Conservation (phyloP, 2,113 vertebrate species). For the Dermatemys mawii region DNA sequence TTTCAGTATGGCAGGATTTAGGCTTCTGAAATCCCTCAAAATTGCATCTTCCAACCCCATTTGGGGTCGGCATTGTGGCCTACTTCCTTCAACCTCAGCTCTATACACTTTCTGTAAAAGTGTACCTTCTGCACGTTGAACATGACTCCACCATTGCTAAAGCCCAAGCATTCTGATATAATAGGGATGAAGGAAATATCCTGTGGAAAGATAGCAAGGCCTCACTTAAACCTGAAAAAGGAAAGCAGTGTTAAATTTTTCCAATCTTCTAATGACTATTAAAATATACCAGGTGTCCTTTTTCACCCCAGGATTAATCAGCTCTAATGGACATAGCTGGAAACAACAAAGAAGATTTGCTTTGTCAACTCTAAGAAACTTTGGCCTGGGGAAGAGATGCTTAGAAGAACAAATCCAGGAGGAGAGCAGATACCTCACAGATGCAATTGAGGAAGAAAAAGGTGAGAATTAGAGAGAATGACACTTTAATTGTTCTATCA, state of each 20-base stretch:
- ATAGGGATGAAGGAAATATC: neutral
- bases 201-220: too few relatives aligned
- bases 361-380: constrained; percentile 53
- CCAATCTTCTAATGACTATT: rapidly evolving
- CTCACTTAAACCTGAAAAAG: too few relatives aligned
- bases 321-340: constrained; percentile 72
- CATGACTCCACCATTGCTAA: neutral
- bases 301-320: constrained; percentile 68
- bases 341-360: constrained; percentile 82
- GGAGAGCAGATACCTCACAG: too few relatives aligned
- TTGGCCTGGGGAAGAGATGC: too few relatives aligned
- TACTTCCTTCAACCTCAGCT: too few relatives aligned
- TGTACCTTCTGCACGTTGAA: neutral
- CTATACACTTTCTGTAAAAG: neutral
- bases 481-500: too few relatives aligned
- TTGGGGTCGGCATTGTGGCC: too few relatives aligned
- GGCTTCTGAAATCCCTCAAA: too few relatives aligned
- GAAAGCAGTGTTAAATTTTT: neutral
- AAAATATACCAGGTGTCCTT: rapidly evolving
- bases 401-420: too few relatives aligned
- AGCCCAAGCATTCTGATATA: too few relatives aligned
- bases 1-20: neutral
- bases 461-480: constrained; percentile 62
- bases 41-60: too few relatives aligned
- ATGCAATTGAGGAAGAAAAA: constrained; percentile 68